Percentiles rank a stretch among this genome's conserved stretches.
These are phyloP conservation scores for Trochalopteron elliotii DNA, from an alignment of 2,113 vertebrate species.

Conservation along the genomic window DNA sequence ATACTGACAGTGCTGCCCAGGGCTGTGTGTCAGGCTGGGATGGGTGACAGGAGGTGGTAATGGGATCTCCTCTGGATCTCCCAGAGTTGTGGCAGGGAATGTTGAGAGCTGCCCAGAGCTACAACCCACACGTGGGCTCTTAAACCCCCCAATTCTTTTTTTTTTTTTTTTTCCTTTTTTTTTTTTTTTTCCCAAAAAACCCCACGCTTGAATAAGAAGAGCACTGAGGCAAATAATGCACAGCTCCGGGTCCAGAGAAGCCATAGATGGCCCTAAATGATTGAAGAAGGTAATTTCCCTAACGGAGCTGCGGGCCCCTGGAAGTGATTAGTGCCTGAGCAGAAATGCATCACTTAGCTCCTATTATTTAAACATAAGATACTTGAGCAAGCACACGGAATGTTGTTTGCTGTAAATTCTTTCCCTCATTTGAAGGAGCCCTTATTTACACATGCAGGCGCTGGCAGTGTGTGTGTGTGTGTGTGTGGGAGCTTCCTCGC, in stretches of 20 bases:
- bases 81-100: rapidly evolving
- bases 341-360: conserved; percentile 19
- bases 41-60: background rate
- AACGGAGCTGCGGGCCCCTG: background rate
- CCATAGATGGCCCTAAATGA: background rate
- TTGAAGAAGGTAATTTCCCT: conserved; percentile 27
- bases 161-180: no score
- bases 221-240: background rate
- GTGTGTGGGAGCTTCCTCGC: background rate
- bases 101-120: background rate
- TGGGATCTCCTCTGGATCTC: rapidly evolving
- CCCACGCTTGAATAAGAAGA: rapidly evolving
- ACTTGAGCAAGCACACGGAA: background rate
- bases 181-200: background rate
- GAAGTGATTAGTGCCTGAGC: conserved; percentile 23
- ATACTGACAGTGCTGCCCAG: rapidly evolving
- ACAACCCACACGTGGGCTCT: rapidly evolving
- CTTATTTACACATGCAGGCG: conserved; percentile 10
- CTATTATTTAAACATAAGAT: conserved; percentile 27
- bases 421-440: background rate
- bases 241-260: background rate
- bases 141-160: background rate
- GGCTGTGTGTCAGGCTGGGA: background rate
- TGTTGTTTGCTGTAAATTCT: conserved; percentile 9
- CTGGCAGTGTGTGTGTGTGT: background rate